These are phyloP conservation scores for Solea solea DNA, from an alignment of 2,113 vertebrate species.

Conservation along the genomic window DNA sequence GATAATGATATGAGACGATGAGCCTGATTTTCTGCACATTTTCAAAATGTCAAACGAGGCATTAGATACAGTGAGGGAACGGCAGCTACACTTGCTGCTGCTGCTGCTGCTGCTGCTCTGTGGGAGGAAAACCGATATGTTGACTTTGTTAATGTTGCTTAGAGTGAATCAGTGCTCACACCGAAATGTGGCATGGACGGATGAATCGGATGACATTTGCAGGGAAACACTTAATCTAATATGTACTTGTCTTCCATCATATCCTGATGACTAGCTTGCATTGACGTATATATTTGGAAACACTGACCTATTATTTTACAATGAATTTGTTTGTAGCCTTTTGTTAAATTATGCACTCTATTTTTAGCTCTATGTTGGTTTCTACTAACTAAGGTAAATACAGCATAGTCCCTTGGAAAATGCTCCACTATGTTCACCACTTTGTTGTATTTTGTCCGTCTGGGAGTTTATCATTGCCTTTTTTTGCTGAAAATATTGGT, in stretches of 20 bases:
- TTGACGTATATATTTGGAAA: neutral
- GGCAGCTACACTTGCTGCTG: neutral
- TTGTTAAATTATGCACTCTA: neutral
- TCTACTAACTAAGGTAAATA: neutral
- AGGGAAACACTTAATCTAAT: slow-evolving; percentile 5
- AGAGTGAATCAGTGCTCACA: neutral
- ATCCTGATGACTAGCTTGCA: neutral
- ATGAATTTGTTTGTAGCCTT: neutral
- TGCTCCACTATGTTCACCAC: neutral
- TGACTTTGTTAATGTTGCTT: slow-evolving; percentile 5
- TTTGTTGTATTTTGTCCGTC: neutral
- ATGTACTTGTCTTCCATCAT: neutral
- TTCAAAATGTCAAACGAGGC: neutral
- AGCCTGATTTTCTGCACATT: neutral
- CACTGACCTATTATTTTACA: neutral
- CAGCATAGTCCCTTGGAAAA: neutral
- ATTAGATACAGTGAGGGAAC: neutral
- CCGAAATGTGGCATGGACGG: neutral
- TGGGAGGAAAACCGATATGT: neutral
- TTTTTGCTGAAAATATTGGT: neutral
- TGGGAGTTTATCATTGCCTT: neutral
- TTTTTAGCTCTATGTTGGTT: slow-evolving; percentile 11
- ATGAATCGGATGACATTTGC: slow-evolving; percentile 27
- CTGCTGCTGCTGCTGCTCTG: neutral
- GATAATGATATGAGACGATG: slow-evolving; percentile 14